A percentile compares a stretch with the other conserved stretches of the same genome.
Evolutionary conservation across 2,797 vertebrate species (phyloP).

Genomic region (Falco biarmicus): DNA sequence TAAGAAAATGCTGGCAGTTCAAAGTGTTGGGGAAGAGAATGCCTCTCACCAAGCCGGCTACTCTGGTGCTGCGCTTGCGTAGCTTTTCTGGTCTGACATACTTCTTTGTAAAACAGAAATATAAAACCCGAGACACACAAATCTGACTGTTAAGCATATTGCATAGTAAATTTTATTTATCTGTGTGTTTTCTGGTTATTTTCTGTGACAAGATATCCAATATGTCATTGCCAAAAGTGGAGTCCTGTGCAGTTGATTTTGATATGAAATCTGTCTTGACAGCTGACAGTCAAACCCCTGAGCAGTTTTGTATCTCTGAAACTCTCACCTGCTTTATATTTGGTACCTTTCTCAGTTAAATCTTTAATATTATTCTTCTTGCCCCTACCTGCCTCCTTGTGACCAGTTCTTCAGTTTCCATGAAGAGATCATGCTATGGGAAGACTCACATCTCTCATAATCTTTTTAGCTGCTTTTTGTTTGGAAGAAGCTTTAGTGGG

Average conservation of each 20-base stretch:
- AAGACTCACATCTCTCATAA: neutral
- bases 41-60: neutral
- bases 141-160: neutral
- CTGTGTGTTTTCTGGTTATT: neutral
- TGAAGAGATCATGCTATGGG: neutral
- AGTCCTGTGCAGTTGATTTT: conserved; percentile 14
- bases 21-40: neutral
- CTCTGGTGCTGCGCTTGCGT: neutral
- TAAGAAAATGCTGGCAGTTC: neutral
- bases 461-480: neutral
- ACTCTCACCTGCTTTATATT: conserved; percentile 42
- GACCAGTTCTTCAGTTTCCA: neutral
- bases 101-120: neutral
- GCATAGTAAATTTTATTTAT: neutral
- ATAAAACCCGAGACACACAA: neutral
- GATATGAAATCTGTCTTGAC: conserved; percentile 12
- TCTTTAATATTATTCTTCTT: neutral
- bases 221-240: neutral
- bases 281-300: conserved; percentile 19
- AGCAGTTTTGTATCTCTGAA: neutral
- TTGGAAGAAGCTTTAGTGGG: neutral
- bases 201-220: conserved; percentile 2
- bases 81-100: neutral
- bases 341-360: neutral
- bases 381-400: neutral